These are phyloP conservation scores for Leptosomus discolor DNA, from an alignment of 2,113 vertebrate genomes.

Conservation along the genomic window DNA sequence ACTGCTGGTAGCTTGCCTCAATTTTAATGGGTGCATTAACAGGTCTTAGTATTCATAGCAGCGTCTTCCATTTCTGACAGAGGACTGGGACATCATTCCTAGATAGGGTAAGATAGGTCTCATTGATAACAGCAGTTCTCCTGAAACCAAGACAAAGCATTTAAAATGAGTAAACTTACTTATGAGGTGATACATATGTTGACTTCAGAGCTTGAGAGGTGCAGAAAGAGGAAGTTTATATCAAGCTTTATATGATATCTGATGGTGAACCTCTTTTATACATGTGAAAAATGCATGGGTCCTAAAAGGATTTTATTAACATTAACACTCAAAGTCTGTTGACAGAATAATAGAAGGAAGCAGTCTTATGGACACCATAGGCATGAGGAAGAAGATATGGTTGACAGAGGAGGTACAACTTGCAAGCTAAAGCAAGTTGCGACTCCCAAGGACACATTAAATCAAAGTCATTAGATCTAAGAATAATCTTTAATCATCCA, in stretches of 20 bases:
- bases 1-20: background rate
- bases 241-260: background rate
- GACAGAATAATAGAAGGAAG: background rate
- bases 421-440: slow-evolving; percentile 8
- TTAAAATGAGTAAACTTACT: background rate
- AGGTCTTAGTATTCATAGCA: background rate
- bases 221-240: background rate
- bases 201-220: background rate
- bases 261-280: background rate
- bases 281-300: background rate
- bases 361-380: background rate
- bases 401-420: background rate
- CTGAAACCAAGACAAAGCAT: background rate
- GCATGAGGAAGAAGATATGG: background rate
- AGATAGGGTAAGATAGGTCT: background rate
- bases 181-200: background rate
- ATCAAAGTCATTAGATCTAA: slow-evolving; percentile 40
- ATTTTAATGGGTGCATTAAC: background rate
- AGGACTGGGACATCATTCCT: background rate
- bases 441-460: slow-evolving; percentile 17
- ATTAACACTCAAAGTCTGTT: background rate
- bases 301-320: background rate
- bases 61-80: background rate
- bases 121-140: background rate
- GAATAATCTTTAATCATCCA: background rate